Evolutionary conservation across 2,888 invertebrate genomes (phyloP), one percentile per base, ranked within the genome.

Genomic region (Cheilosia vulpina): DNA sequence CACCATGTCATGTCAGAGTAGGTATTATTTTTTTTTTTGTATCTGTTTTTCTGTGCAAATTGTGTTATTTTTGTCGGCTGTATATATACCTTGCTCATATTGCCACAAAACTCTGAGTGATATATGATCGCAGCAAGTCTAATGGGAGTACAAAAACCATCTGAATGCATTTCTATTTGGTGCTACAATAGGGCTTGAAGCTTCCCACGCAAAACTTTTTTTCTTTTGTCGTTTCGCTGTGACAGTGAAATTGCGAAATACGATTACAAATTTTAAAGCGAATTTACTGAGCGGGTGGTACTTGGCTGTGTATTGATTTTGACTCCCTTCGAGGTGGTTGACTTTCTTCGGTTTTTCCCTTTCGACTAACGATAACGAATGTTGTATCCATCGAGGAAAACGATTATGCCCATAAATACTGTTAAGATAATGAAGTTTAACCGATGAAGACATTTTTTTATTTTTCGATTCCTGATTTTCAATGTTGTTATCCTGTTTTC

Each of bases 121-220:
- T 72, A 79, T 79, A 79, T 72, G 71, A 71, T 52, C 63, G 21
- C 57, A 50, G 45, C 60, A 68, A 34, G 53, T 77, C 52, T 68
- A 53, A 53, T 57, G 27, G 47, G 57, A 45, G 43, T 43, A 38
- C 38, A 71, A 71, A 55, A 63, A 31, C 57, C 55, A 53, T 45
- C 55, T 38, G 13, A 38, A 38, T 38, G 13, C 31, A 55, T 38
- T 15, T 21, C 24, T 34, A 24, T 47, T 62, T 21, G 3, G 41
- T 41, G 34, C 52, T 17, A 24, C 60, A 68, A 45, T 53, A 77
- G 68, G 62, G 53, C 60, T 62, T 55, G 34, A 57, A 41, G 19
- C 72, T 72, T 71, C 78, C 72, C 65, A 79, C 78, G 65, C 65
- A 72, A 79, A 45, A 9, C 7, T 60, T 58, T 21, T 52, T 52